These are phyloP conservation scores for Alligator sinensis DNA, from an alignment of 2,113 vertebrate genomes.

Conservation along the genomic window DNA sequence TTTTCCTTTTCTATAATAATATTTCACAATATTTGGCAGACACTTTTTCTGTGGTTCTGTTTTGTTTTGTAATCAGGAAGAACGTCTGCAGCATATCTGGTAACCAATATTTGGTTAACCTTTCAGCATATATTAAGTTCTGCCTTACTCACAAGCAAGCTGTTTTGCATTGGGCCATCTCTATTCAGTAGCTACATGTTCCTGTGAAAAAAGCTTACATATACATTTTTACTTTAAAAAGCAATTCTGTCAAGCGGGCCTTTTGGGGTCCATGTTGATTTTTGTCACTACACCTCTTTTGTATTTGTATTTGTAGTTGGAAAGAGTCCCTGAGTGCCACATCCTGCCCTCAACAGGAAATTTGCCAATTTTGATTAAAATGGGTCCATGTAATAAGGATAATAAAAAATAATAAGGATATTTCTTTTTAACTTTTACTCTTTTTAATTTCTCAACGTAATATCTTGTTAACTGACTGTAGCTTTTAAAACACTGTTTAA, in stretches of 20 bases:
- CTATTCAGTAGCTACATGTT: neutral
- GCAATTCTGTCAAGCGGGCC: neutral
- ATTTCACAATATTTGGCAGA: slow-evolving; percentile 45
- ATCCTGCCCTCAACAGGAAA: no score
- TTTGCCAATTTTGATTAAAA: no score
- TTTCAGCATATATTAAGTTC: slow-evolving; percentile 43
- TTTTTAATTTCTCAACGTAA: no score
- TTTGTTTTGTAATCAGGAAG: slow-evolving; percentile 27
- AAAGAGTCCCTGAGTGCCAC: no score
- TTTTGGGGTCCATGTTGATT: neutral
- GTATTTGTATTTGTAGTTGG: no score
- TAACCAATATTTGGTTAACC: slow-evolving; percentile 32
- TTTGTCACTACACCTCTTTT: no score
- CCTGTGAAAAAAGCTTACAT: neutral
- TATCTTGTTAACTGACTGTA: no score
- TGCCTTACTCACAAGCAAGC: neutral
- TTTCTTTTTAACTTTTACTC: no score
- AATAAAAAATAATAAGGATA: no score
- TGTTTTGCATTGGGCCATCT: neutral
- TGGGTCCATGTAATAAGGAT: no score
- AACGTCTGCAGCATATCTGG: neutral
- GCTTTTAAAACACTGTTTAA: no score
- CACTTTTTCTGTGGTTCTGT: neutral
- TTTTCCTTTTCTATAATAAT: neutral
- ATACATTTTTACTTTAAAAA: neutral